These are phyloP conservation scores for Ciconia nigra DNA, from an alignment of 2,797 vertebrate species.

Conservation along the genomic window DNA sequence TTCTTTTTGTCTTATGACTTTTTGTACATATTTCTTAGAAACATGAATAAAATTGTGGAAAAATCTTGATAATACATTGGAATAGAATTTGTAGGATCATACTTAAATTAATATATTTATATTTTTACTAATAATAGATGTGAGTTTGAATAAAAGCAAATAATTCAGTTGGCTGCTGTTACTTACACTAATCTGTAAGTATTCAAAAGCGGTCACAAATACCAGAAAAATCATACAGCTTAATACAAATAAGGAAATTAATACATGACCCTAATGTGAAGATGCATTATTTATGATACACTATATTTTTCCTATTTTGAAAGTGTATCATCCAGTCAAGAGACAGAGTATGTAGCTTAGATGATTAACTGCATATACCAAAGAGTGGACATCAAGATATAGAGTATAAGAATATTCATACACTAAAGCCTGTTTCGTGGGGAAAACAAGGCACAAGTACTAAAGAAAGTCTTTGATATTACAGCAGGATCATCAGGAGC, in stretches of 20 bases:
- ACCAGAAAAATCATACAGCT: background rate
- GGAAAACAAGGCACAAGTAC: background rate
- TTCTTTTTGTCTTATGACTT: background rate
- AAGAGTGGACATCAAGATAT: background rate
- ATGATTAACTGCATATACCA: background rate
- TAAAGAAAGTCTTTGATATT: background rate
- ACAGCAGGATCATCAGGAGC: background rate
- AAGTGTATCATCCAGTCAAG: background rate
- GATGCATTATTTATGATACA: background rate
- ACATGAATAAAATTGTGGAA: background rate
- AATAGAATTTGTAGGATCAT: background rate
- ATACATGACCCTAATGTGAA: background rate
- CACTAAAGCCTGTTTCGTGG: background rate
- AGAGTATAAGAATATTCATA: background rate
- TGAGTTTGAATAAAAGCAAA: background rate
- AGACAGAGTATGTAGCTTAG: background rate
- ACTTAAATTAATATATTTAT: background rate
- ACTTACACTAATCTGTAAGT: background rate
- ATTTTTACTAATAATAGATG: background rate
- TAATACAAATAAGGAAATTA: background rate
- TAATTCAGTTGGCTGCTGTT: background rate
- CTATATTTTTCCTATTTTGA: background rate
- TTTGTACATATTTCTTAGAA: background rate
- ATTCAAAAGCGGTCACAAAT: background rate
- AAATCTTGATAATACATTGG: background rate